Conservation (phyloP, 2,797 vertebrate genomes). For the Neopelma chrysocephalum region DNA sequence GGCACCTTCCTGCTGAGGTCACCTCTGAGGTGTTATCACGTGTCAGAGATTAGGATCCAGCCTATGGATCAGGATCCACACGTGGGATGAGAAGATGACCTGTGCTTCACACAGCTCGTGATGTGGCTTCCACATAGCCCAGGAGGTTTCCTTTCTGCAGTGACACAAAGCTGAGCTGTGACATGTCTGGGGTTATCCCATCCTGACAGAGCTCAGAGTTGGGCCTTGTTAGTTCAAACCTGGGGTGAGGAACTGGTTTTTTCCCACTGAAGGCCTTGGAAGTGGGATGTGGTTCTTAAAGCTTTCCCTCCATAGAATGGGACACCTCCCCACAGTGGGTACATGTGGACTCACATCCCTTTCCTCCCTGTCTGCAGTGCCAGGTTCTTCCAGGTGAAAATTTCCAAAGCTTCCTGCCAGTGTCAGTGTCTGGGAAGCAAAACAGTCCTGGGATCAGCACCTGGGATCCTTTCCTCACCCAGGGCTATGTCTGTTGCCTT, state of each 20-base stretch:
- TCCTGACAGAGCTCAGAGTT: neutral
- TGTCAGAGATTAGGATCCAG: neutral
- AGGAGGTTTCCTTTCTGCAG: neutral
- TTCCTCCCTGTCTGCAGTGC: neutral
- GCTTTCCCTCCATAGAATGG: neutral
- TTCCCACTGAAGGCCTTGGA: neutral
- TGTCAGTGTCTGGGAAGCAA: neutral
- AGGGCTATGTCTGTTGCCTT: neutral
- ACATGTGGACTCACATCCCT: accelerated
- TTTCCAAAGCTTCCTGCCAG: neutral
- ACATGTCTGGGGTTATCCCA: neutral
- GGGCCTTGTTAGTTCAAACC: neutral
- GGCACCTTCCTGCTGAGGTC: constrained; percentile 19
- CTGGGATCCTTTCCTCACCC: neutral
- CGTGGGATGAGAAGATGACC: neutral
- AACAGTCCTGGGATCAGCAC: neutral
- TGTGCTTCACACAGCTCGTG: neutral
- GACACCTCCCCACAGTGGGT: neutral
- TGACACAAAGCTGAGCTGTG: neutral
- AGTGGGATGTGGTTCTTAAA: neutral
- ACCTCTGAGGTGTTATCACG: neutral
- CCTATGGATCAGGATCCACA: neutral
- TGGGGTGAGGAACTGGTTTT: accelerated
- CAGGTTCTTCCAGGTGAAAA: neutral
- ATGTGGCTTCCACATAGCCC: neutral